Conservation (phyloP, 2,113 vertebrate species). For the Pipra filicauda region DNA sequence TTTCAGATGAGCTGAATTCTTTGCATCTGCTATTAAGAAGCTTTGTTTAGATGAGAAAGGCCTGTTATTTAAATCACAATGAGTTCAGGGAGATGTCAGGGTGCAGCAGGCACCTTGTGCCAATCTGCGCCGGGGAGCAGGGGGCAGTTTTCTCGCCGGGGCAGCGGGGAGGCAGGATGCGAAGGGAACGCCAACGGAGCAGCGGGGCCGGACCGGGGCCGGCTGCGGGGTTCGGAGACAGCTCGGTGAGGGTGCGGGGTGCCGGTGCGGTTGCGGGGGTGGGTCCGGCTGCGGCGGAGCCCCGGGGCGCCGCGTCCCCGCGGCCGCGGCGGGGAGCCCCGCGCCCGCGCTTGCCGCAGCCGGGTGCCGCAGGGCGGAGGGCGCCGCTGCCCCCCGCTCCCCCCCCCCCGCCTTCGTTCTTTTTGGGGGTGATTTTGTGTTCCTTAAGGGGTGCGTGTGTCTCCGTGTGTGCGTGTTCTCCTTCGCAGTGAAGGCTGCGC, state of each 20-base stretch:
- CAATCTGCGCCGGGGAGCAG: neutral
- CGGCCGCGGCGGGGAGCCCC: constrained; percentile 51
- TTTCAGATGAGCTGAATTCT: constrained; percentile 68
- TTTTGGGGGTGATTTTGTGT: neutral
- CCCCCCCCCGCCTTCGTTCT: neutral
- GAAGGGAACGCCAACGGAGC: neutral
- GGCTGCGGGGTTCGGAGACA: neutral
- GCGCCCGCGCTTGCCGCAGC: neutral
- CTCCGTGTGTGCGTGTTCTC: too few relatives aligned
- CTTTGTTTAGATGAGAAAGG: constrained; percentile 62
- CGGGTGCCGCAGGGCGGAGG: neutral
- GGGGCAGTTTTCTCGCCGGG: neutral
- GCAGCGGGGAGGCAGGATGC: neutral
- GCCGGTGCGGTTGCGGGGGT: neutral
- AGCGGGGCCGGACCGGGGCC: neutral
- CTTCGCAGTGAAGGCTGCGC: neutral
- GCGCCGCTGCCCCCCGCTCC: neutral
- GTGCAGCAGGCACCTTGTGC: constrained; percentile 57
- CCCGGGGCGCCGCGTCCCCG: neutral
- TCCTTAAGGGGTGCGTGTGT: neutral
- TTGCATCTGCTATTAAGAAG: constrained; percentile 60
- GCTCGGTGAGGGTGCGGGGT: neutral
- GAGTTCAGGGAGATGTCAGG: constrained; percentile 57
- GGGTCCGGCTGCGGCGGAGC: neutral
- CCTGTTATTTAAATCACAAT: constrained; percentile 64